Percentiles rank a stretch among this genome's conserved stretches.
Conservation (phyloP, 2,888 invertebrate species). For the Hartigia nigra region DNA sequence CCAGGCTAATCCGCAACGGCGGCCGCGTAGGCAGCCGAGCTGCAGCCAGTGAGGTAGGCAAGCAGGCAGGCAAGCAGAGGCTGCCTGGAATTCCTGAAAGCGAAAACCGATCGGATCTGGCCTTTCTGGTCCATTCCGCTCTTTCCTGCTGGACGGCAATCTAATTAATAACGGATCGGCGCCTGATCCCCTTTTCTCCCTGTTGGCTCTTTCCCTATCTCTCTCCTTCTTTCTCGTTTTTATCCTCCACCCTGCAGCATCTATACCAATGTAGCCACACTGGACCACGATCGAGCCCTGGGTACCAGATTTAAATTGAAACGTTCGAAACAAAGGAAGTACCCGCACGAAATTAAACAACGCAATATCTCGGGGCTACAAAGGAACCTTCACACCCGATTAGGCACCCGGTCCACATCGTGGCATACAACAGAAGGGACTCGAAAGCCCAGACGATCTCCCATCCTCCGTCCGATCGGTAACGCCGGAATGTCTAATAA, state of each 20-base stretch:
- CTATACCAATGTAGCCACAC: conserved; percentile 14
- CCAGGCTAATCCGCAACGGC: conserved; percentile 26
- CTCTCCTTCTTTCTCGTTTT: conserved; percentile 10
- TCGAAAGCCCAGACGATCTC: not conserved
- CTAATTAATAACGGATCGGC: conserved; percentile 64
- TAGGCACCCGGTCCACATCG: conserved; percentile 44
- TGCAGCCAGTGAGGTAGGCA: not conserved
- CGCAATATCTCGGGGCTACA: conserved; percentile 60
- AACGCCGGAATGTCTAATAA: conserved; percentile 60
- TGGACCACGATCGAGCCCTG: conserved; percentile 17
- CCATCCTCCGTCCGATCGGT: conserved; percentile 26
- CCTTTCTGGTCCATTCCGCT: conserved; percentile 29
- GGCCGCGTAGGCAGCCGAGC: not conserved
- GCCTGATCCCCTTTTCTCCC: conserved; percentile 43
- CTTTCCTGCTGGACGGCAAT: conserved; percentile 47
- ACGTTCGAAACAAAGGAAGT: conserved; percentile 62
- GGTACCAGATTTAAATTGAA: conserved; percentile 60
- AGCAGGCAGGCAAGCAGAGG: conserved; percentile 13
- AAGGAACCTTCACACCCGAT: conserved; percentile 63
- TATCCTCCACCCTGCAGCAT: conserved; percentile 3
- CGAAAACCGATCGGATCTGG: conserved; percentile 52
- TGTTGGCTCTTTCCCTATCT: conserved; percentile 13
- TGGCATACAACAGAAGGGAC: conserved; percentile 14
- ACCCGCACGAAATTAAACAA: conserved; percentile 60
- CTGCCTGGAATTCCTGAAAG: conserved; percentile 52